These are phyloP conservation scores for Microchirus variegatus DNA, from an alignment of 2,797 vertebrate species.

Conservation along the genomic window DNA sequence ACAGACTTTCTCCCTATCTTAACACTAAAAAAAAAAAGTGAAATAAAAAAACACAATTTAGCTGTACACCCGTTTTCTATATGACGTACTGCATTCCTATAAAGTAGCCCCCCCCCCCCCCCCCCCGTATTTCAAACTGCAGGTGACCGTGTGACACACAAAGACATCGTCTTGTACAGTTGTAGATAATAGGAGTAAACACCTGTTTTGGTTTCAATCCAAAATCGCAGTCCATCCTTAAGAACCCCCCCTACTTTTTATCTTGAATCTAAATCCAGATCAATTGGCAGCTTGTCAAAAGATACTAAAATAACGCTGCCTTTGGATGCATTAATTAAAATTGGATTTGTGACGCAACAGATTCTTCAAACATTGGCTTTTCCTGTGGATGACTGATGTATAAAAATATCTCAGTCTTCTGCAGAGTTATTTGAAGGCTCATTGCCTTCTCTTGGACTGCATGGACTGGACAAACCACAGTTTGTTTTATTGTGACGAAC, in stretches of 20 bases:
- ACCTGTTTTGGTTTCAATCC: conserved; percentile 38
- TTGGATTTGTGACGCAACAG: conserved; percentile 46
- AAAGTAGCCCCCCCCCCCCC: conserved; percentile 46
- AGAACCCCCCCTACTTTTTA: conserved; percentile 23
- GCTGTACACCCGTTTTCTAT: conserved; percentile 45
- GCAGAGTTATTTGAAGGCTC: conserved; percentile 26
- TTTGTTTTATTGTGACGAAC: conserved; percentile 56
- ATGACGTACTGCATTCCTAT: conserved; percentile 29
- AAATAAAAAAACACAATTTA: conserved; percentile 27
- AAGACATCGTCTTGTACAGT: conserved; percentile 50
- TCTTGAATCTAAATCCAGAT: conserved; percentile 30
- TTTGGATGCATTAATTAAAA: conserved; percentile 39
- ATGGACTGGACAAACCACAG: conserved; percentile 45
- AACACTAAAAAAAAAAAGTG: conserved; percentile 60
- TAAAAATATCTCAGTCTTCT: conserved; percentile 49
- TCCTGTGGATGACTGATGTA: conserved; percentile 59
- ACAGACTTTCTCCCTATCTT: conserved; percentile 63
- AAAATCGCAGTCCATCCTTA: conserved; percentile 34
- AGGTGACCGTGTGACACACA: conserved; percentile 46
- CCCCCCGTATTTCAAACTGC: conserved; percentile 43
- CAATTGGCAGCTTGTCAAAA: conserved; percentile 30
- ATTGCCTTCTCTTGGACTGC: conserved; percentile 46
- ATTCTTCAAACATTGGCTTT: conserved; percentile 36
- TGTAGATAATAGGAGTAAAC: conserved; percentile 53
- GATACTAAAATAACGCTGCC: conserved; percentile 35